Evolutionary conservation across 2,888 invertebrate genomes (phyloP).

Genomic region (Cosmopolites sordidus): DNA sequence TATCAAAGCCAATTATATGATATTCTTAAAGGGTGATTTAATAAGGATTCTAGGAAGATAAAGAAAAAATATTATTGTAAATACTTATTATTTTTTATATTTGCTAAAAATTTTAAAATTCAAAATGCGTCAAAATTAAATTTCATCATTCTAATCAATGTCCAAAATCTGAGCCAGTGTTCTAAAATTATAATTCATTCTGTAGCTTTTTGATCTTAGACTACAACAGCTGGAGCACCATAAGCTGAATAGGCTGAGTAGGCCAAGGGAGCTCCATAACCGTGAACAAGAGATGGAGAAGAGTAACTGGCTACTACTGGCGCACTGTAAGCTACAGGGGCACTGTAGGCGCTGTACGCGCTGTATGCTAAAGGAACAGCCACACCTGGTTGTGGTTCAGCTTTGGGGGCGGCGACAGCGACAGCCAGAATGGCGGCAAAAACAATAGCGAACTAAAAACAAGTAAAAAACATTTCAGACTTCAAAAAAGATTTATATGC

Average conservation of each 20-base stretch:
- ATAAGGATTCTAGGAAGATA: too few species aligned
- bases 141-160: too few species aligned
- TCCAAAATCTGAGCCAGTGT: too few species aligned
- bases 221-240: neutral
- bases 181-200: too few species aligned
- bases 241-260: neutral
- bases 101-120: too few species aligned
- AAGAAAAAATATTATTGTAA: too few species aligned
- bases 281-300: constrained; percentile 1
- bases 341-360: constrained; percentile 12
- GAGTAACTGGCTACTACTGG: neutral
- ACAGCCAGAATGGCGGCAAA: constrained; percentile 11
- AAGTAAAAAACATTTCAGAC: too few species aligned
- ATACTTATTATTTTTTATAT: too few species aligned
- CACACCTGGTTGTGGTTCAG: constrained; percentile 5
- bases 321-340: constrained; percentile 2
- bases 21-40: too few species aligned
- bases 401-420: constrained; percentile 9
- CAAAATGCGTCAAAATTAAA: too few species aligned
- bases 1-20: too few species aligned
- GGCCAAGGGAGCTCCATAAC: neutral
- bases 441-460: constrained; percentile 4
- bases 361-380: constrained; percentile 5
- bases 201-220: neutral
- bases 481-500: too few species aligned